Base-by-base conservation (phyloP, 2,888 invertebrate species). In the Mesorhabditis belari region DNA sequence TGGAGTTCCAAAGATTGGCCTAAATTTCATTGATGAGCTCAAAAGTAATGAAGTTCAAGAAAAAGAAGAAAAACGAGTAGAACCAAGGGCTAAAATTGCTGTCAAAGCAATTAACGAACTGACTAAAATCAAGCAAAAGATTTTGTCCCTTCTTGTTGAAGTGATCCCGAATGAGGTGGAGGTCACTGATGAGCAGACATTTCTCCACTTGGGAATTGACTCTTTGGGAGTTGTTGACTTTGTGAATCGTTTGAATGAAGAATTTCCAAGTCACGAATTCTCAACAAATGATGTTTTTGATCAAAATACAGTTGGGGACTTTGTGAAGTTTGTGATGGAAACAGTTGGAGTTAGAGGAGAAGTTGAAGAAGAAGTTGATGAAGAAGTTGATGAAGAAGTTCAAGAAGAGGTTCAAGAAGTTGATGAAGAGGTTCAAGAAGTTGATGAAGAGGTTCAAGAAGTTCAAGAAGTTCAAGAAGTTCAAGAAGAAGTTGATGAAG, bases 121-220 rank as follows among this genome's bases (percentile, higher is more conserved):
- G 19, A 59, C 56, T 35, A 62, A 64, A 26, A 56, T 63, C 56
- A 61, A 62, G 17, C 57, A 63, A 21, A 73, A 72, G 5, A 73
- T 75, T 58, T 62, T 72, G 27, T 75, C 76, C 21, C 64, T 77
- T 19, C 77, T 77, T 35, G 58, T 75, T 61, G 78, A 78, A 51
- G 44, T 35, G 12, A n/a, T 35, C 12, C 12, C 44, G 12, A n/a
- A 17, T 35, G 44, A 35, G 1, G 44, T n/a, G 12, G 44, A 35
- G 12, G n/a, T 35, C n/a, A 35, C 12, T n/a, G 44, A 35, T 35
- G 44, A 35, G 44, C n/a, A 9, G 12, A 35, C 73, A 19, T 74
- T 75, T 62, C 65, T 69, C 27, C 76, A 78, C 21, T 63, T 78
- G 23, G 78, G 78, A 58, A 61, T 77, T 65, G 78, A 78, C 49